A percentile compares a stretch with the other conserved stretches of the same genome.
Conservation (phyloP, 2,113 vertebrate species). For the Bubo scandiacus region DNA sequence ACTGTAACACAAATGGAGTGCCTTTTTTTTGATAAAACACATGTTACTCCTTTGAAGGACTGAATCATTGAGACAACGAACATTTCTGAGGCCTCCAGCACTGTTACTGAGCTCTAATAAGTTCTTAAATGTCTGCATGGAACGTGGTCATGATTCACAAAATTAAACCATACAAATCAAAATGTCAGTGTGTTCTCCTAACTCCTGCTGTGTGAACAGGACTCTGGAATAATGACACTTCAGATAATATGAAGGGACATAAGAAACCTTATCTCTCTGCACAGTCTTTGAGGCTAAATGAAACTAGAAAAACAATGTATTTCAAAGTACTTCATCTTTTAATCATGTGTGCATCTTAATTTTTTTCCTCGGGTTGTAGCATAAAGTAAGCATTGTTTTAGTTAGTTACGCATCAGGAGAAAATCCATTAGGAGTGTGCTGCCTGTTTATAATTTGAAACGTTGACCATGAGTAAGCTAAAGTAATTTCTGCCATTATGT, state of each 20-base stretch:
- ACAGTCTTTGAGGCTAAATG: slow-evolving; percentile 48
- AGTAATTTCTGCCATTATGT: neutral
- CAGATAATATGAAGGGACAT: slow-evolving; percentile 44
- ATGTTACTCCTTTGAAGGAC: slow-evolving; percentile 25
- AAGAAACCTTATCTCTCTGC: slow-evolving; percentile 35
- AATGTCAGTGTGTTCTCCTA: slow-evolving; percentile 50
- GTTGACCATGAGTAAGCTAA: neutral
- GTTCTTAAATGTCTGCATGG: slow-evolving; percentile 51
- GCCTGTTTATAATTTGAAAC: slow-evolving; percentile 21
- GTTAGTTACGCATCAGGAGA: slow-evolving; percentile 37
- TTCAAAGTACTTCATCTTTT: slow-evolving; percentile 54
- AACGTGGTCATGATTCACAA: slow-evolving; percentile 40
- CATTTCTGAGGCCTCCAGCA: slow-evolving; percentile 42
- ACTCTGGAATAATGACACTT: slow-evolving; percentile 46
- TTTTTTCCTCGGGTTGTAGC: neutral
- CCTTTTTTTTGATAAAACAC: slow-evolving; percentile 44
- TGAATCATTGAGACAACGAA: neutral
- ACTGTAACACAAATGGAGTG: neutral
- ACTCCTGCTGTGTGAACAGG: slow-evolving; percentile 49
- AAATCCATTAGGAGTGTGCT: slow-evolving; percentile 39
- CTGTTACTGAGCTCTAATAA: slow-evolving; percentile 37
- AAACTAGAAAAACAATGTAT: slow-evolving; percentile 37
- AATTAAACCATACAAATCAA: slow-evolving; percentile 65
- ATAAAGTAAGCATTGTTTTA: slow-evolving; percentile 58
- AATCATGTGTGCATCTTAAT: neutral